A percentile compares a stretch with the other conserved stretches of the same genome.
These are phyloP conservation scores for Anadara kagoshimensis DNA, from an alignment of 1,140 invertebrate genomes.

Conservation along the genomic window DNA sequence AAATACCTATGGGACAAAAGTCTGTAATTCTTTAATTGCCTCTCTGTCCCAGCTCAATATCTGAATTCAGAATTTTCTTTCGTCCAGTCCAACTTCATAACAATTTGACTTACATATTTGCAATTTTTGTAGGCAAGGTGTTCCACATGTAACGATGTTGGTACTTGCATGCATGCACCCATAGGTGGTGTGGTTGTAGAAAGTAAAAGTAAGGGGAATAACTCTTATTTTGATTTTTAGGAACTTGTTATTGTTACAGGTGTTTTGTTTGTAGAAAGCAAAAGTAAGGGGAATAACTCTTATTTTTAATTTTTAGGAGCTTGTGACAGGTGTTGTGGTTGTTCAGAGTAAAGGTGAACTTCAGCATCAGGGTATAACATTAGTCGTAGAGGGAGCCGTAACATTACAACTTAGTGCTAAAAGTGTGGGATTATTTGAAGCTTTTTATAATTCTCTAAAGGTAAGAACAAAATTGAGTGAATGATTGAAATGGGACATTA, in stretches of 20 bases:
- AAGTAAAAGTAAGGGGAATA: no score
- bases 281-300: background rate
- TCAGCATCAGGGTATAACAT: constrained; percentile 91
- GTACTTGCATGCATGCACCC: no score
- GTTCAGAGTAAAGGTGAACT: constrained; percentile 86
- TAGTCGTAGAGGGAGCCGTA: constrained; percentile 91
- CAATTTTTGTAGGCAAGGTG: no score
- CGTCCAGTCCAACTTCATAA: no score
- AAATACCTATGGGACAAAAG: no score
- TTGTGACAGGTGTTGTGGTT: constrained; percentile 87
- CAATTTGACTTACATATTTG: no score
- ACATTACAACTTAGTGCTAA: constrained; percentile 94
- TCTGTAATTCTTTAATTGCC: no score
- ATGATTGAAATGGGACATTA: background rate
- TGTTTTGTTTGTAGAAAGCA: background rate
- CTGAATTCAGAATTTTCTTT: no score
- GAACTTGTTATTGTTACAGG: background rate
- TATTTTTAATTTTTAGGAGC: constrained; percentile 79
- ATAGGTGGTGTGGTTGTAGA: no score
- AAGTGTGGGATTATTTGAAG: constrained; percentile 95
- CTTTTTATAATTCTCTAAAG: constrained; percentile 90
- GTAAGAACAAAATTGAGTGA: constrained; percentile 69
- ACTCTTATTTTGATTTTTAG: background rate
- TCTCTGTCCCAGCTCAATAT: no score
- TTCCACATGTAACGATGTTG: no score